A percentile compares a stretch with the other conserved stretches of the same genome.
phyloP scores from a whole-genome alignment of 2,113 vertebrate species.

The Tinamus guttatus region DNA sequence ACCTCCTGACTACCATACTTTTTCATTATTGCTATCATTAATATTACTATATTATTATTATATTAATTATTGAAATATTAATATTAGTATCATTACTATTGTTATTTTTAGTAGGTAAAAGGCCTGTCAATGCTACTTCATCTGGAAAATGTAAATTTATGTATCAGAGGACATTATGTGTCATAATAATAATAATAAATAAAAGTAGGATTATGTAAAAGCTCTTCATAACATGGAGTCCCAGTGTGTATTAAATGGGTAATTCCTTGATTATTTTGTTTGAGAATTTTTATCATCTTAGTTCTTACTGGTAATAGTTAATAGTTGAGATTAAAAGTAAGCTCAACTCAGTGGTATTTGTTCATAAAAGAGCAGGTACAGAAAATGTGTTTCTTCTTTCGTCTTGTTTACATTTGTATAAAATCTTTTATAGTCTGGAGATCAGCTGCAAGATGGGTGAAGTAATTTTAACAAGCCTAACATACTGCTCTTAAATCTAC shows the following conservation, averaged over 20 bases:
- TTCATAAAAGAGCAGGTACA: neutral
- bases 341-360: neutral
- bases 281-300: neutral
- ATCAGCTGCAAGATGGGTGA: neutral
- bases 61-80: neutral
- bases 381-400: neutral
- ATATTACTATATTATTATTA: no score
- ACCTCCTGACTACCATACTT: neutral
- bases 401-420: neutral
- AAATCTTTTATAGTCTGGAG: neutral
- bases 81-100: neutral
- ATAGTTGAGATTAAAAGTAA: neutral
- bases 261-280: neutral
- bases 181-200: neutral
- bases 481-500: neutral
- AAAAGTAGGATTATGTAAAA: neutral
- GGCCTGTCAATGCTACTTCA: neutral
- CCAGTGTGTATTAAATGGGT: neutral
- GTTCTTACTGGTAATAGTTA: neutral
- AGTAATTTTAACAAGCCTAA: neutral
- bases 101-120: neutral
- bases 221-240: neutral
- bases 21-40: neutral
- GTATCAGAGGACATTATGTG: neutral
- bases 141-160: neutral